Conservation (phyloP, 1,140 invertebrate genomes). For the Dolichoris vasculosae region DNA sequence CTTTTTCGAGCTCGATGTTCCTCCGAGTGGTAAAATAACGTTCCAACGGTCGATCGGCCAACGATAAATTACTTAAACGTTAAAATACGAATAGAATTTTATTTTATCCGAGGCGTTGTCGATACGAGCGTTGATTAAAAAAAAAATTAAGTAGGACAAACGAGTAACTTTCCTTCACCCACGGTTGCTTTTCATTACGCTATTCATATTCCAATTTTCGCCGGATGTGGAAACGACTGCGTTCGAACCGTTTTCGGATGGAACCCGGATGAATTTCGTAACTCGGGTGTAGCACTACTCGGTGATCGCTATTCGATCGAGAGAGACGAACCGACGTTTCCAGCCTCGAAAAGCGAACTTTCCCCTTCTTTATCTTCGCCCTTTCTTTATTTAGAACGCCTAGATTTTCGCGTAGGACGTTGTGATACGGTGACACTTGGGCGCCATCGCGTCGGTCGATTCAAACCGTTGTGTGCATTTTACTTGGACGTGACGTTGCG, state of each 20-base stretch:
- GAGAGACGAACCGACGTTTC: not conserved
- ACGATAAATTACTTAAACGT: no score
- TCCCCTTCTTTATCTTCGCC: conserved; percentile 13
- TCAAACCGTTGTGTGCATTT: conserved; percentile 56
- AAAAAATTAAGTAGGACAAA: no score
- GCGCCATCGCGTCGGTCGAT: conserved; percentile 62
- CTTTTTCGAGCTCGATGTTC: not conserved
- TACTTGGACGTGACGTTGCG: conserved; percentile 26
- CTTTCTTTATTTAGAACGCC: conserved; percentile 26
- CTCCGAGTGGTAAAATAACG: not conserved
- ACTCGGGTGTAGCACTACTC: conserved; percentile 36
- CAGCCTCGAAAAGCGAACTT: not conserved
- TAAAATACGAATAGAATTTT: no score
- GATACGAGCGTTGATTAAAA: no score
- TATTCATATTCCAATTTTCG: no score
- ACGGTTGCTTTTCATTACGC: no score
- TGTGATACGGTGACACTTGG: conserved; percentile 56
- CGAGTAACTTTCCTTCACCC: no score
- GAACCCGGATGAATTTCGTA: conserved; percentile 23
- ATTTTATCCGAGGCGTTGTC: no score
- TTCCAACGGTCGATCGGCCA: no score
- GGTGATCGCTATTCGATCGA: conserved; percentile 29
- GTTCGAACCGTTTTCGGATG: no score
- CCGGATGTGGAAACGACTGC: no score
- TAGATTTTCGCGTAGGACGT: conserved; percentile 63